Percentiles rank a stretch among this genome's conserved stretches.
Evolutionary conservation across 2,888 invertebrate genomes (phyloP).

Genomic region (Netelia virgata): DNA sequence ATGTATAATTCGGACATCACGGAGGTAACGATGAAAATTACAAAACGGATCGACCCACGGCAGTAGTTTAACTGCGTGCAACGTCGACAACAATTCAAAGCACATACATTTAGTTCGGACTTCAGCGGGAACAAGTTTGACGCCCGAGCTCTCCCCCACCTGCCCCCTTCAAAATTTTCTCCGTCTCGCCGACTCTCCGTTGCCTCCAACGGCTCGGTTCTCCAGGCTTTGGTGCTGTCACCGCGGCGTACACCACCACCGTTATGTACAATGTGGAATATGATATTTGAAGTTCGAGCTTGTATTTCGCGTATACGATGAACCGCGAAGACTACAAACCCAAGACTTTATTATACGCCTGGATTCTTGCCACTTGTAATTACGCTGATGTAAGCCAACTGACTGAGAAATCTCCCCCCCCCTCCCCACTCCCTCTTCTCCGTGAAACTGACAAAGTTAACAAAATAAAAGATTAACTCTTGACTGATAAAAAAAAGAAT

Average conservation of each 20-base stretch:
- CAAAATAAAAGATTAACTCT: background rate
- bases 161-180: conserved; percentile 32
- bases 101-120: conserved; percentile 29
- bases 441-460: background rate
- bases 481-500: background rate
- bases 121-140: too few species aligned
- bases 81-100: conserved; percentile 59
- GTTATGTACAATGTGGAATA: too few species aligned
- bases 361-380: background rate
- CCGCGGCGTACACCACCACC: too few species aligned
- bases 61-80: conserved; percentile 37
- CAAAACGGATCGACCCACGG: conserved; percentile 47
- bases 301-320: too few species aligned
- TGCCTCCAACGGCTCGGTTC: too few species aligned
- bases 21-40: conserved; percentile 12
- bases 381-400: background rate
- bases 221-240: too few species aligned
- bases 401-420: background rate
- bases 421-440: too few species aligned
- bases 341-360: too few species aligned
- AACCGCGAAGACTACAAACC: too few species aligned
- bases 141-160: too few species aligned
- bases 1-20: background rate
- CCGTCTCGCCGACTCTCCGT: background rate
- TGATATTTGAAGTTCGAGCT: too few species aligned